Percentiles rank a stretch among this genome's conserved stretches.
Conservation (phyloP, 2,113 vertebrate genomes). For the Daphoenositta chrysoptera region DNA sequence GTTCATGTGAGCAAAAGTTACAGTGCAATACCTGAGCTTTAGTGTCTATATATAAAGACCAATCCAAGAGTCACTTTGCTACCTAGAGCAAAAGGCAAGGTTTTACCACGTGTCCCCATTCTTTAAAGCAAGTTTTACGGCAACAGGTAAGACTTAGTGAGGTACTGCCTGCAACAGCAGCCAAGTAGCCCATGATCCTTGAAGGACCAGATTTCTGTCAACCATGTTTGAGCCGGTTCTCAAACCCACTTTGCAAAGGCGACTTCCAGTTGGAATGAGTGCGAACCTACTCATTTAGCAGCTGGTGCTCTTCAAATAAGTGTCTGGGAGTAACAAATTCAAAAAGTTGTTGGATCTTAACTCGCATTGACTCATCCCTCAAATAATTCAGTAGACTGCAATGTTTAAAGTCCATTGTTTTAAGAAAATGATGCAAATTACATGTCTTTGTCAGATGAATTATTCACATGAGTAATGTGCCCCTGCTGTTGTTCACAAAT, state of each 20-base stretch:
- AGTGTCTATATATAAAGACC: neutral
- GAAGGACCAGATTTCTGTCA: neutral
- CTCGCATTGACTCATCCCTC: slow-evolving; percentile 5
- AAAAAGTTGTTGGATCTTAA: slow-evolving; percentile 1
- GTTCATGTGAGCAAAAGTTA: neutral
- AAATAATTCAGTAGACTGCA: slow-evolving; percentile 8
- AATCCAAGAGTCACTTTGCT: neutral
- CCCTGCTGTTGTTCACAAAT: neutral
- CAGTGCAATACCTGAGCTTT: neutral
- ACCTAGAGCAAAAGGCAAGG: neutral
- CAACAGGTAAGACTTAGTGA: neutral
- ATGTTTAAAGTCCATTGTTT: slow-evolving; percentile 31
- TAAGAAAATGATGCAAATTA: slow-evolving; percentile 36
- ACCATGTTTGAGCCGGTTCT: neutral
- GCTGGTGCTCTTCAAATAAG: neutral
- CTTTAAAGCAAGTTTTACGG: neutral
- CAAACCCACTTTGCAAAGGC: neutral
- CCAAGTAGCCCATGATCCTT: neutral
- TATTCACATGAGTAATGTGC: neutral
- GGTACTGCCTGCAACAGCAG: neutral
- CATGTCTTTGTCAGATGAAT: slow-evolving; percentile 20
- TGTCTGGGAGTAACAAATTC: neutral
- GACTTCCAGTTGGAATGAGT: neutral
- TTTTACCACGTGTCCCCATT: neutral
- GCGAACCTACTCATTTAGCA: neutral